phyloP scores from a whole-genome alignment of 2,888 invertebrate species.

The Trachelus tabidus region DNA sequence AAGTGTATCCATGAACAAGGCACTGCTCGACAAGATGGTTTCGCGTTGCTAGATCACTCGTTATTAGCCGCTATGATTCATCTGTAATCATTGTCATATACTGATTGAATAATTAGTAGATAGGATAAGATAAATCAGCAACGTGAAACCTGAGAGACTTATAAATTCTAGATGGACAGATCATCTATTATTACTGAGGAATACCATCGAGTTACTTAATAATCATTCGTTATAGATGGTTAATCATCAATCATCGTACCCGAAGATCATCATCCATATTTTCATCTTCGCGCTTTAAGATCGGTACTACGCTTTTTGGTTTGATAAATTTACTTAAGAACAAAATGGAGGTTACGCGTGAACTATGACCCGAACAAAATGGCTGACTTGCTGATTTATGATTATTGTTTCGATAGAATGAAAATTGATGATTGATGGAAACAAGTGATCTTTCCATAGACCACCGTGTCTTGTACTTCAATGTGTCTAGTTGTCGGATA shows the following conservation, averaged over 20 bases:
- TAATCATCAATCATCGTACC: neutral
- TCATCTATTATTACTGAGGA: conserved; percentile 19
- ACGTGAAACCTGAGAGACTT: conserved; percentile 24
- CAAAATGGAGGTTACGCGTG: too few relatives aligned
- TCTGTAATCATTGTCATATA: neutral
- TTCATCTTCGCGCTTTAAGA: too few relatives aligned
- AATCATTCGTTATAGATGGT: neutral
- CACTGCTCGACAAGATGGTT: conserved; percentile 57
- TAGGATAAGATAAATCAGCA: conserved; percentile 7
- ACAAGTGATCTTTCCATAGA: neutral
- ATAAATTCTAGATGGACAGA: conserved; percentile 31
- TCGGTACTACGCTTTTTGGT: neutral
- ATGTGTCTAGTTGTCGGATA: neutral
- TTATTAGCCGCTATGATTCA: neutral
- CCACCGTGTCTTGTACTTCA: too few relatives aligned
- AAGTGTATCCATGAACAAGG: conserved; percentile 61
- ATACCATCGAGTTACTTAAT: neutral
- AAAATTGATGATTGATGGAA: neutral
- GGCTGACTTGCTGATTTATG: neutral
- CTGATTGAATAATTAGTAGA: neutral
- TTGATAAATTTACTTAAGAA: neutral
- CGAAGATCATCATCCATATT: neutral
- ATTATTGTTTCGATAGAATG: neutral
- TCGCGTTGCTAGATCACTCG: conserved; percentile 29
- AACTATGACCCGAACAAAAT: neutral